phyloP scores from a whole-genome alignment of 2,888 invertebrate genomes.

The Melieria crassipennis region DNA sequence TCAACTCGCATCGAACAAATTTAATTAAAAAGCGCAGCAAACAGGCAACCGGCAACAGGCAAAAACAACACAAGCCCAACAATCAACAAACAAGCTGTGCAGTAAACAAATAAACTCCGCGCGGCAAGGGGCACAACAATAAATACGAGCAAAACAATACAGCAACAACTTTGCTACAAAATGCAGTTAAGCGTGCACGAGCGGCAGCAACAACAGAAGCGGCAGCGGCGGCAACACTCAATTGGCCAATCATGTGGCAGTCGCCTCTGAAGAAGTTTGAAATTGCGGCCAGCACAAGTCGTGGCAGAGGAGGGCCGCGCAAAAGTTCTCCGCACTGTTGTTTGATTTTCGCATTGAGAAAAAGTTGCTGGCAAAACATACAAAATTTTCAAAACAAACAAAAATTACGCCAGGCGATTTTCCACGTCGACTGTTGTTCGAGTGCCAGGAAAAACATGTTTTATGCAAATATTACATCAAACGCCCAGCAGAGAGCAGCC shows the following conservation, averaged over 20 bases:
- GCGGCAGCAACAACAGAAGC: slow-evolving; percentile 1
- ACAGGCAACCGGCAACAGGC: no score
- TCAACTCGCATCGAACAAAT: no score
- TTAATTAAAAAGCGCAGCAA: no score
- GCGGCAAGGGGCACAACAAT: no score
- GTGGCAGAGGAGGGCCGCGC: no score
- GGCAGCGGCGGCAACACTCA: slow-evolving; percentile 15
- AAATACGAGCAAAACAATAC: neutral
- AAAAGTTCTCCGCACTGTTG: neutral
- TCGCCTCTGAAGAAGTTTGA: neutral
- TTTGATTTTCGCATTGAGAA: slow-evolving; percentile 27
- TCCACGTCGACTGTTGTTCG: neutral
- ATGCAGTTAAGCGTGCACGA: neutral
- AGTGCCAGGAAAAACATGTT: no score
- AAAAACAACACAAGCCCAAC: no score
- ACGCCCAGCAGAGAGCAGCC: no score
- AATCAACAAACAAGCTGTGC: neutral
- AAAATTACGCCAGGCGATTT: slow-evolving; percentile 18
- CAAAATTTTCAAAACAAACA: slow-evolving; percentile 9
- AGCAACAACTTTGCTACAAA: neutral
- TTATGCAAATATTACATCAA: no score
- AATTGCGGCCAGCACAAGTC: no score
- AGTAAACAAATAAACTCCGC: neutral
- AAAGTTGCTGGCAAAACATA: slow-evolving; percentile 9
- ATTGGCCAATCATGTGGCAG: slow-evolving; percentile 29